Evolutionary conservation across 2,888 invertebrate species (phyloP), one percentile per base, ranked within the genome.

Genomic region (Frankliniella fusca): DNA sequence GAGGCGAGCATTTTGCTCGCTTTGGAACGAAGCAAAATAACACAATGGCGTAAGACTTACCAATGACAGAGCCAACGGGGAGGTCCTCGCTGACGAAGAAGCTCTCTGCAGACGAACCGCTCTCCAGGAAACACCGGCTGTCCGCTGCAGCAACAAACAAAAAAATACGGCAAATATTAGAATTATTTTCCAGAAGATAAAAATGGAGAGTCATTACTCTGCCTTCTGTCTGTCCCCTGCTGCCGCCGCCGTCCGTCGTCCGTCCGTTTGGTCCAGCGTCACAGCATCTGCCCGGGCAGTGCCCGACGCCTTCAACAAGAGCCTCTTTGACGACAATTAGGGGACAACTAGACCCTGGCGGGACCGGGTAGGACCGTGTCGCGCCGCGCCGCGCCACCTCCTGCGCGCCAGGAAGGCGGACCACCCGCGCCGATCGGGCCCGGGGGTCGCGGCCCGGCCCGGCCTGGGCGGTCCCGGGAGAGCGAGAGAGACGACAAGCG

Each of bases 21-120:
- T 38, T 38, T 5, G 38, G 38, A 5, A 38, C 38, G 38, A 38
- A 38, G 38, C 2, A 5, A 38, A 38, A 38, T 3, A 38, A 38
- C 38, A 38, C 3, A 38, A 38, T 38, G 38, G 38, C 38, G 38
- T 38, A 38, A 38, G 38, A 38, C 38, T 38, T 38, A 88, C 96
- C 96, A 83, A 96, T 92, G 81, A 93, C 91, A 85, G 93, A 93
- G 84, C 96, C 95, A 80, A 96, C 93, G 27, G 93, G 91, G 81
- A 93, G 90, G 87, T 95, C 95, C 90, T 97, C 97, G 87, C 94
- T 93, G 85, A 97, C 95, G 88, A 96, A 94, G 88, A 97, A 95
- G 88, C 94, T 96, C 88, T 96, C 96, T 81, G 96, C 95, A 0
- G 97, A 95, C 80, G 95, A 95, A 65, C 97, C 97, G 86, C 94